Base-by-base conservation (phyloP, 2,113 vertebrate genomes). In the Petromus typicus region DNA sequence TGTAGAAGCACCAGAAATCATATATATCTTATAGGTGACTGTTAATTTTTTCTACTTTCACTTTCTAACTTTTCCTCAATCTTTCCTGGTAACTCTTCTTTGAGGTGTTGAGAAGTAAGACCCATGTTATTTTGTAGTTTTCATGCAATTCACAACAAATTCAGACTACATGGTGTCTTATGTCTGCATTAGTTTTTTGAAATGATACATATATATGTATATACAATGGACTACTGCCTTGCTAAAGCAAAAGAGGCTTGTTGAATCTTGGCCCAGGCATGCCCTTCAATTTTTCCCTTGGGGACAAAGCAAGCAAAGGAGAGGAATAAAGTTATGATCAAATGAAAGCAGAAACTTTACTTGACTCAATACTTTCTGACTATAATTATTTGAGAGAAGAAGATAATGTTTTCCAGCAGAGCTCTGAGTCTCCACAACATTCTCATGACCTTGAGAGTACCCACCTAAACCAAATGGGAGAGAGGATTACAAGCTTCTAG, bases 371-470 rank as follows among this genome's bases (percentile, higher is more conserved):
- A 79, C 69, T 97, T 85, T 88, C 79, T 80, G 59, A 48, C 80
- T 61, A 61, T 96, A 94, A 82, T 96, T 87, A 96, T 85, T 94
- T 67, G 67, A 81, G 89, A 92, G 95, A 95, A 90, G 85, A 93
- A 94, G 83, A 76, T 51, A 73, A 96, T 89, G 78, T 82, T 95
- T 93, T 96, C 96, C 34, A 0, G 30, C 75, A 89, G 96, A 89
- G 63, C 75, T 37, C 66, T 71, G 56, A 86, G 30, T 10, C n/a
- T 76, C n/a, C 13, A 56, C 69, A 76, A 20, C 75, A n/a, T 75
- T 95, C 61, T 76, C 86, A 87, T 86, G 86, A 89, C 67, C 61
- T 71, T 67, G 59, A 54, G 48, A 48, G 61, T 90, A 92, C 78
- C 90, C 93, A 56, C 86, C 30, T 80, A 76, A 93, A 66, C 76